Conservation (phyloP, 2,888 invertebrate species). For the Entomobrya proxima region DNA sequence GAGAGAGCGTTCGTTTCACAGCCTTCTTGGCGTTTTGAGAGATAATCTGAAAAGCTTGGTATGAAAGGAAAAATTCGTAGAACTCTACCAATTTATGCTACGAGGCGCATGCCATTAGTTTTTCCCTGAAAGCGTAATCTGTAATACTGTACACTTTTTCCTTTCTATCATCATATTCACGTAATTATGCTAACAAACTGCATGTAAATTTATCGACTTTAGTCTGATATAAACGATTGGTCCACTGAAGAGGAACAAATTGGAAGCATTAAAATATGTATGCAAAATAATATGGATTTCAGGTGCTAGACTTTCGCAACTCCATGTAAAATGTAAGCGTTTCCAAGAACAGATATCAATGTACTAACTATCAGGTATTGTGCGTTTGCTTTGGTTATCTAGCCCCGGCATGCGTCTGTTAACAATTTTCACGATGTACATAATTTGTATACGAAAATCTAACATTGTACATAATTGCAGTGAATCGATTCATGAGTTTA, state of each 20-base stretch:
- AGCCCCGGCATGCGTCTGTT: background rate
- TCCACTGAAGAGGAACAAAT: slow-evolving; percentile 33
- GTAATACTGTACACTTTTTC: no score
- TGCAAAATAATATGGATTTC: background rate
- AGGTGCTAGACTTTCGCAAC: background rate
- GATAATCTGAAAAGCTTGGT: no score
- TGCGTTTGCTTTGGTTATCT: background rate
- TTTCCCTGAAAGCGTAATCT: no score
- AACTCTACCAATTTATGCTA: background rate
- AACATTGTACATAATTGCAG: background rate
- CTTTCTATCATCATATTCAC: no score
- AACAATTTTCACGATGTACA: background rate
- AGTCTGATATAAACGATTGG: background rate
- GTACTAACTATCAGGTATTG: background rate
- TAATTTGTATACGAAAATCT: background rate
- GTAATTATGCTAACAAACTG: no score
- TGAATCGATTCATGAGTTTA: background rate
- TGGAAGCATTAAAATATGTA: background rate
- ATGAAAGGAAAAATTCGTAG: background rate
- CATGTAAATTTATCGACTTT: no score
- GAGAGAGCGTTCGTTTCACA: no score
- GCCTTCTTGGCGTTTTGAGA: no score
- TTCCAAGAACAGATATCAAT: background rate
- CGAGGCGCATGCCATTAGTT: background rate
- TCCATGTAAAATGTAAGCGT: background rate